Percentiles rank a stretch among this genome's conserved stretches.
Evolutionary conservation across 2,888 invertebrate genomes (phyloP).

Genomic region (Agonopterix subpropinquella): DNA sequence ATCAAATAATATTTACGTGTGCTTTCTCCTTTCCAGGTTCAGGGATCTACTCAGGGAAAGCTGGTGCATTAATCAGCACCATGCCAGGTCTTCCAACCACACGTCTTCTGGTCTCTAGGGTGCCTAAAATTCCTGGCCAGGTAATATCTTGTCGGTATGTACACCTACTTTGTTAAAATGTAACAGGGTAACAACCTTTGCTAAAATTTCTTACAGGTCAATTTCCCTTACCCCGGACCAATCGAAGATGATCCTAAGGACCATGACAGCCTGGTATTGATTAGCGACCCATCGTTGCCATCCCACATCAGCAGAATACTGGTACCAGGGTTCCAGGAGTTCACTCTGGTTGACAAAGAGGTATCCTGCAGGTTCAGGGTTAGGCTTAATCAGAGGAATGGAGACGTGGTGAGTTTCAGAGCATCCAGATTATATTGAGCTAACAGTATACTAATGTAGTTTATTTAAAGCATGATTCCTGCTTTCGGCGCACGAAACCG

Average conservation of each 20-base stretch:
- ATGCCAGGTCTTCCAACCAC: slow-evolving; percentile 62
- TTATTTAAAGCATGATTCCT: no score
- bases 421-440: no score
- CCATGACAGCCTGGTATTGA: slow-evolving; percentile 52
- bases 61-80: slow-evolving; percentile 57
- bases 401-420: slow-evolving; percentile 32
- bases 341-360: slow-evolving; percentile 48
- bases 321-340: slow-evolving; percentile 46
- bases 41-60: slow-evolving; percentile 81
- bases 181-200: background rate
- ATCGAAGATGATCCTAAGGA: slow-evolving; percentile 48
- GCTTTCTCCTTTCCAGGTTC: slow-evolving; percentile 68
- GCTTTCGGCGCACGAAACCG: no score
- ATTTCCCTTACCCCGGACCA: slow-evolving; percentile 42
- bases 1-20: no score
- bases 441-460: no score
- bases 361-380: slow-evolving; percentile 53
- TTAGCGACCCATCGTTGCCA: slow-evolving; percentile 51
- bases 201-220: slow-evolving; percentile 24
- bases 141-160: slow-evolving; percentile 23
- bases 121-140: slow-evolving; percentile 64
- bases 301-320: slow-evolving; percentile 42
- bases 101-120: slow-evolving; percentile 52
- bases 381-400: slow-evolving; percentile 28
- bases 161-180: background rate